Base-by-base conservation (phyloP, 2,113 vertebrate species). In the Halichoerus grypus region DNA sequence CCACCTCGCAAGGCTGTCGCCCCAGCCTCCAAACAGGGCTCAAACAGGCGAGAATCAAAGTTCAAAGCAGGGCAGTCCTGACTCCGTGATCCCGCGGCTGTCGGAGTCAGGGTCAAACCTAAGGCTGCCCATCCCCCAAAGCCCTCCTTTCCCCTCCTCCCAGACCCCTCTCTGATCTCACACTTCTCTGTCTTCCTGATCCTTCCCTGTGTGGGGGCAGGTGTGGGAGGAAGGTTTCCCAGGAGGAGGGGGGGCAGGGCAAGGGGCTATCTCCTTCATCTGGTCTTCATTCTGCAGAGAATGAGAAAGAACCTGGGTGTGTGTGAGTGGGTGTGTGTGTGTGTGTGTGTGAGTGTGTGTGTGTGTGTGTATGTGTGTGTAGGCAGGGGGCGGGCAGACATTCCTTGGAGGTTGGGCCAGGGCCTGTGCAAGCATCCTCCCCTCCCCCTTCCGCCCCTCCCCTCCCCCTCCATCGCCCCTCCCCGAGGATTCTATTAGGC, bases 401-500 rank as follows among this genome's bases (percentile, higher is more conserved):
- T 97, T 89, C 74, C 94, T 91, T 4, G 22, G 65, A 89, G 82
- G 46, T 7, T 65, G 71, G 63, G 81, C 85, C 88, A 9, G 51
- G 53, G 59, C 51, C 1, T 1, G 57, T 33, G 10, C 18, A 49
- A 82, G 31, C 31, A 3, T 61, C 74, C 74, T 24, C 80, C 51
- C 69, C 96, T 82, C 55, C 71, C 22, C 94, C 93, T 87, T 85
- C 46, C 89, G 42, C 59, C 55, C 49, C 91, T 94, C 49, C 39
- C 21, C 51, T 53, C 26, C 77, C 49, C 74, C 88, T 28, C 1
- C 51, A 10, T 28, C 39, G 57, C 95, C 95, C 90, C 97, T 83
- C 92, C 92, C 92, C n/a, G 92, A 88, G 80, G 97, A 94, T 96
- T 98, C 97, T 82, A 74, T 97, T 79, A 94, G 96, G 76, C 83